Percentiles rank a stretch among this genome's conserved stretches.
Conservation (phyloP, 92 coral and sea anemone genomes). For the Porites cylindrica region DNA sequence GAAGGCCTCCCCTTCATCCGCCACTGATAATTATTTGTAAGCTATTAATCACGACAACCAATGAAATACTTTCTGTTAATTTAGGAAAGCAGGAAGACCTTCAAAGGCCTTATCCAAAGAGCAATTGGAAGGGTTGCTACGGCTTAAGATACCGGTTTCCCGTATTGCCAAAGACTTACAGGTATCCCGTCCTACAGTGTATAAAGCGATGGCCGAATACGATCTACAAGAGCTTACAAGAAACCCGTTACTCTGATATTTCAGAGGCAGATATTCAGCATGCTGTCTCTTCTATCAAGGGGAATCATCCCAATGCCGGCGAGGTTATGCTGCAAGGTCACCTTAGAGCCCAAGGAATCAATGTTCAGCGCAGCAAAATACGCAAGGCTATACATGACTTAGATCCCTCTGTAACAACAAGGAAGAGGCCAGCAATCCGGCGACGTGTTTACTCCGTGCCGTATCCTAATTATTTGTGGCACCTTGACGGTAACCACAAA, state of each 20-base stretch:
- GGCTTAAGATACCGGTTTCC: slow-evolving; percentile 47
- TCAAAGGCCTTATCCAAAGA: slow-evolving; percentile 40
- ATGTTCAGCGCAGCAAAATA: slow-evolving; percentile 33
- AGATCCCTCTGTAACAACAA: slow-evolving; percentile 26
- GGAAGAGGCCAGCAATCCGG: slow-evolving; percentile 3
- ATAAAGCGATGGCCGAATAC: slow-evolving; percentile 45
- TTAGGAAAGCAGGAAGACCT: slow-evolving; percentile 11
- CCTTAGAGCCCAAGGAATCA: slow-evolving; percentile 40
- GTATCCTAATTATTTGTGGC: slow-evolving; percentile 44
- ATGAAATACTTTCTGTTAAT: slow-evolving; percentile 30
- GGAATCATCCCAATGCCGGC: slow-evolving; percentile 29
- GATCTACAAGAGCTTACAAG: neutral
- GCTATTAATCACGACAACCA: slow-evolving; percentile 14
- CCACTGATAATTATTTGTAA: no score
- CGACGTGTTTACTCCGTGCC: slow-evolving; percentile 42
- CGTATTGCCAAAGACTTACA: neutral
- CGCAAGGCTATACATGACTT: slow-evolving; percentile 23
- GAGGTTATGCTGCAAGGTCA: slow-evolving; percentile 50
- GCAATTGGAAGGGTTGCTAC: slow-evolving; percentile 34
- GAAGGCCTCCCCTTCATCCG: no score
- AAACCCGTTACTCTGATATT: slow-evolving; percentile 17
- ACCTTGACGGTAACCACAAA: slow-evolving; percentile 54
- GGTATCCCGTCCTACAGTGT: neutral
- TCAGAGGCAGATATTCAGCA: slow-evolving; percentile 14
- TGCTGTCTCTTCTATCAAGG: slow-evolving; percentile 33